phyloP scores from a whole-genome alignment of 2,113 vertebrate genomes.

The Catagonus wagneri region DNA sequence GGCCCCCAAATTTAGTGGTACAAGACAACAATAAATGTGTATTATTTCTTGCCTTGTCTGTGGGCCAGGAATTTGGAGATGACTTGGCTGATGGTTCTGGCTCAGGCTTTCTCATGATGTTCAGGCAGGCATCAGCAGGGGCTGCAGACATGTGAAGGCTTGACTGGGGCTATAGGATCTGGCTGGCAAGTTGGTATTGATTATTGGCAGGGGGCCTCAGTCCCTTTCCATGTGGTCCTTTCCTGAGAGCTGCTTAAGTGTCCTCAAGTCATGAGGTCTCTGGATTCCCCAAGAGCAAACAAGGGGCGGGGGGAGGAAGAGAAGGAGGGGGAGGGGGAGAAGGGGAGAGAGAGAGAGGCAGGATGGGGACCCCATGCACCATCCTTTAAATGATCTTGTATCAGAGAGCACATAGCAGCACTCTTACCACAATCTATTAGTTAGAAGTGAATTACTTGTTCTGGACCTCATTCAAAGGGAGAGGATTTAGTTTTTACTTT shows the following conservation, averaged over 20 bases:
- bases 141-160: neutral
- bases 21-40: neutral
- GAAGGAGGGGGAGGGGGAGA: no score
- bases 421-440: no score
- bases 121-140: neutral
- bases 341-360: neutral
- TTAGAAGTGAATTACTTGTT: neutral
- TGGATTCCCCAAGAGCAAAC: neutral
- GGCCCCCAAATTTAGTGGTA: neutral
- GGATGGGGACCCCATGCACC: no score
- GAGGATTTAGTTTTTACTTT: neutral
- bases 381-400: neutral
- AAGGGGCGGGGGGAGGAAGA: neutral
- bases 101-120: neutral
- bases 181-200: neutral
- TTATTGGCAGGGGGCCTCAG: neutral
- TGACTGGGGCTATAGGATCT: neutral
- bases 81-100: neutral
- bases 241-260: neutral
- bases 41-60: neutral
- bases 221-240: neutral
- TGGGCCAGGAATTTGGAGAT: neutral
- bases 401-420: neutral
- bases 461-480: neutral
- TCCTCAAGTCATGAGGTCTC: neutral